Percentiles rank a stretch among this genome's conserved stretches.
Conservation (phyloP, 2,888 invertebrate genomes). For the Eristalinus aeneus region DNA sequence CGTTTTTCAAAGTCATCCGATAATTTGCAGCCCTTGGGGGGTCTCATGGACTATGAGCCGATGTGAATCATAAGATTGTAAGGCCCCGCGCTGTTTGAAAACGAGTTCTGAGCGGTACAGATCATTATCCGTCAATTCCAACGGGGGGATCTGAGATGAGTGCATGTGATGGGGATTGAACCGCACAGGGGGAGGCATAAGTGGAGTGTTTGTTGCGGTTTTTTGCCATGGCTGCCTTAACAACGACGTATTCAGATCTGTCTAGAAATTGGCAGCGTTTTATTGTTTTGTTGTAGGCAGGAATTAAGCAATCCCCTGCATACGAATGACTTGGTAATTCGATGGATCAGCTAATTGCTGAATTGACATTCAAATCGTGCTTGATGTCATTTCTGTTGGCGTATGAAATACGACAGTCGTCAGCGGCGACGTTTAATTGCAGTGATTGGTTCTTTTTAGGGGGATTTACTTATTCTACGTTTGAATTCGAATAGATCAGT, state of each 20-base stretch:
- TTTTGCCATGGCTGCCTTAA: background rate
- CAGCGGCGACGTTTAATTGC: background rate
- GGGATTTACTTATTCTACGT: background rate
- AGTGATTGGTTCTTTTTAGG: background rate
- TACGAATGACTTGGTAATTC: conserved; percentile 41
- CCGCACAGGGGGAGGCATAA: background rate
- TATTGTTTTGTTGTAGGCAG: conserved; percentile 28
- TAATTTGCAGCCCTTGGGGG: background rate
- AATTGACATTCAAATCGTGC: conserved; percentile 38
- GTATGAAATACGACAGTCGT: background rate
- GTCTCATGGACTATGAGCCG: conserved; percentile 6
- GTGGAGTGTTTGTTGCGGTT: background rate
- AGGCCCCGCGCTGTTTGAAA: background rate
- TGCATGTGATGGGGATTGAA: background rate
- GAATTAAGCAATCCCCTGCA: conserved; percentile 28
- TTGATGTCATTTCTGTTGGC: conserved; percentile 42
- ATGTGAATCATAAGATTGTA: background rate
- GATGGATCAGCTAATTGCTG: conserved; percentile 46
- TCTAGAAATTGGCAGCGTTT: background rate
- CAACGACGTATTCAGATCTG: background rate
- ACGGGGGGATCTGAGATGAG: background rate
- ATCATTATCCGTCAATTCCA: background rate
- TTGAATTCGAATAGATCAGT: background rate
- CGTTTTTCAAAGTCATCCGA: conserved; percentile 22
- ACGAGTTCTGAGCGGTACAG: background rate